Conservation (phyloP, 2,113 vertebrate species). For the Uropsilus gracilis region DNA sequence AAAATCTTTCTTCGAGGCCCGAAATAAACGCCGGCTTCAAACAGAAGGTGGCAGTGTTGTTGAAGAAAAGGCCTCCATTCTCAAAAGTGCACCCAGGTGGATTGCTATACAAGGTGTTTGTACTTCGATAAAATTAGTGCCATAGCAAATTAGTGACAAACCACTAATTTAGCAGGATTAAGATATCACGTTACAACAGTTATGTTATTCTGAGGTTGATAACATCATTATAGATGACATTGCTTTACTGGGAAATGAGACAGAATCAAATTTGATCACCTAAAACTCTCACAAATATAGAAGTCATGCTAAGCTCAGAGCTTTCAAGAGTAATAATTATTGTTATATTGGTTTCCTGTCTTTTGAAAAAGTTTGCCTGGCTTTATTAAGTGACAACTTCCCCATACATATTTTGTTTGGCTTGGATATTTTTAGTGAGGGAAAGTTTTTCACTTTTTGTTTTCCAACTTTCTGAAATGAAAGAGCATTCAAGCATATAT, state of each 20-base stretch:
- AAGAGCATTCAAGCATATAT: slow-evolving; percentile 35
- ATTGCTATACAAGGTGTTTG: slow-evolving; percentile 27
- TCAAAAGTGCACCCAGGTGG: slow-evolving; percentile 59
- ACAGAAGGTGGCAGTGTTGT: slow-evolving; percentile 89
- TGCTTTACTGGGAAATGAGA: slow-evolving; percentile 49
- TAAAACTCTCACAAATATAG: background rate
- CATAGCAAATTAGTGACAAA: slow-evolving; percentile 65
- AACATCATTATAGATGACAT: slow-evolving; percentile 59
- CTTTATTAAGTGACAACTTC: slow-evolving; percentile 62
- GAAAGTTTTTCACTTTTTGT: slow-evolving; percentile 39
- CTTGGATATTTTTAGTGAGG: slow-evolving; percentile 70
- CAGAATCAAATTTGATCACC: slow-evolving; percentile 52
- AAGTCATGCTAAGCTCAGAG: slow-evolving; percentile 43
- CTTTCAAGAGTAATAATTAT: slow-evolving; percentile 60
- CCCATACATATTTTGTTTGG: slow-evolving; percentile 18
- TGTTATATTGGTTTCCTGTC: slow-evolving; percentile 63
- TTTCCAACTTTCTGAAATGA: slow-evolving; percentile 59
- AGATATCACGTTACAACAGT: slow-evolving; percentile 52
- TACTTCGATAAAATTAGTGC: slow-evolving; percentile 69
- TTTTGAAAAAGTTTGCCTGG: slow-evolving; percentile 49
- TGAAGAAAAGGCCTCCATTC: slow-evolving; percentile 83
- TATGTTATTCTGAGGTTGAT: slow-evolving; percentile 48
- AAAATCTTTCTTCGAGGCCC: background rate
- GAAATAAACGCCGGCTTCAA: background rate
- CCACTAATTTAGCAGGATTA: slow-evolving; percentile 65